phyloP scores from a whole-genome alignment of 2,797 vertebrate species.

The Esox lucius region DNA sequence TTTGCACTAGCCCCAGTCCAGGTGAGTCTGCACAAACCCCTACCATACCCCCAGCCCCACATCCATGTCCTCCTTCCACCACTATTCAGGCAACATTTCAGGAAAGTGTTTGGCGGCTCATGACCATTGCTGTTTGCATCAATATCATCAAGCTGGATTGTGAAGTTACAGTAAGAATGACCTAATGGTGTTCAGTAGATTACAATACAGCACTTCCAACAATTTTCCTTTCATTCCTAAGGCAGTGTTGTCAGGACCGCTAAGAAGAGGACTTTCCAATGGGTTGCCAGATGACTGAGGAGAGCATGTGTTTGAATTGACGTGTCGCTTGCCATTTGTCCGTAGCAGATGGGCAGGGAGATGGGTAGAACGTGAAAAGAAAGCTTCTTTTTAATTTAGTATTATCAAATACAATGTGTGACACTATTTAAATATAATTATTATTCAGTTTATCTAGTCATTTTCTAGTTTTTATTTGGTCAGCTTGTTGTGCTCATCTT shows the following conservation, averaged over 20 bases:
- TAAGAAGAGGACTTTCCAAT: constrained; percentile 75
- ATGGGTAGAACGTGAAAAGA: constrained; percentile 63
- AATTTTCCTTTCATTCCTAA: constrained; percentile 56
- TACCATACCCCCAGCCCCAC: not conserved
- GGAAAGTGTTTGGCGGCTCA: not conserved
- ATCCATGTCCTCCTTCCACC: not conserved
- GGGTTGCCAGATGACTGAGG: constrained; percentile 68
- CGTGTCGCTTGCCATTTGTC: constrained; percentile 69
- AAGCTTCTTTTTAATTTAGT: constrained; percentile 83
- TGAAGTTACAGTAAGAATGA: not conserved
- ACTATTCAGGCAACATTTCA: not conserved
- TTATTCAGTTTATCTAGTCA: constrained; percentile 81
- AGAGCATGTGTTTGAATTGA: constrained; percentile 73
- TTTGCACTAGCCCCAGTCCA: constrained; percentile 90
- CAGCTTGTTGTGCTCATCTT: constrained; percentile 80
- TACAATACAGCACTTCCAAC: not conserved
- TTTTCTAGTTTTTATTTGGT: constrained; percentile 74
- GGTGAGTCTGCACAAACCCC: constrained; percentile 53
- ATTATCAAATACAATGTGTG: constrained; percentile 86
- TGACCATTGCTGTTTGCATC: not conserved
- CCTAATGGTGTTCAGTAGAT: not conserved
- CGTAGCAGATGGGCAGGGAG: constrained; percentile 53
- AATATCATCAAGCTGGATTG: not conserved
- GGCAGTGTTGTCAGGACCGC: constrained; percentile 74
- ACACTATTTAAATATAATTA: constrained; percentile 86